Evolutionary conservation across 2,113 vertebrate genomes (phyloP), one percentile per base, ranked within the genome.

Genomic region (Helogale parvula): DNA sequence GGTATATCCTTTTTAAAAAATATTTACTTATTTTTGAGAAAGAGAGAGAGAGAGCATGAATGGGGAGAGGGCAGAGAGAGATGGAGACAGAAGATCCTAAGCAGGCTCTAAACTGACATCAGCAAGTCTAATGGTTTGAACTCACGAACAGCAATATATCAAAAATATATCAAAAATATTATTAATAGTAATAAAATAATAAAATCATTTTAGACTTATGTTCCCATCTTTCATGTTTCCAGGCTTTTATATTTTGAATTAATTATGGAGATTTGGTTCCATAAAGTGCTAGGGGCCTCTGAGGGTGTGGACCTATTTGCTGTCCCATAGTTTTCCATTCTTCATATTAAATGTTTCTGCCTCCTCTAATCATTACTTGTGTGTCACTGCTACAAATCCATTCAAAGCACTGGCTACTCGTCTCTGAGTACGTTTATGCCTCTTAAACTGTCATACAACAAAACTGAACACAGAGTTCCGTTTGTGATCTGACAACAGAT

Each of bases 401-500:
- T 41, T 31, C 1, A 65, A 45, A 5, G 13, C 35, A 57, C 77
- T 92, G 25, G 19, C 5, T 54, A 65, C n/a, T 88, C 17, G 47
- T n/a, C 9, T 71, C 3, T 86, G 23, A 82, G 12, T 83, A 17
- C 45, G 9, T 7, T 74, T 88, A 93, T 76, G 50, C 7, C 4
- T 57, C 15, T 79, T 63, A 33, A 82, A 60, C 0, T 82, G 16
- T 13, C 66, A 92, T 38, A 35, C 6, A 29, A 77, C 19, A 68
- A 38, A 94, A 63, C 3, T 21, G 47, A 76, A 33, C 15, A 87
- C 6, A 93, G 38, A 66, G 50, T 84, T 68, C 1, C 27, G 13
- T 81, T 45, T 90, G 50, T 60, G 5, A 7, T 66, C 38, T 88
- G 68, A 92, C 21, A 96, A 60, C 57, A 95, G 90, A 96, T 90